Evolutionary conservation across 2,888 invertebrate species (phyloP).

Genomic region (Limnephilus lunatus): DNA sequence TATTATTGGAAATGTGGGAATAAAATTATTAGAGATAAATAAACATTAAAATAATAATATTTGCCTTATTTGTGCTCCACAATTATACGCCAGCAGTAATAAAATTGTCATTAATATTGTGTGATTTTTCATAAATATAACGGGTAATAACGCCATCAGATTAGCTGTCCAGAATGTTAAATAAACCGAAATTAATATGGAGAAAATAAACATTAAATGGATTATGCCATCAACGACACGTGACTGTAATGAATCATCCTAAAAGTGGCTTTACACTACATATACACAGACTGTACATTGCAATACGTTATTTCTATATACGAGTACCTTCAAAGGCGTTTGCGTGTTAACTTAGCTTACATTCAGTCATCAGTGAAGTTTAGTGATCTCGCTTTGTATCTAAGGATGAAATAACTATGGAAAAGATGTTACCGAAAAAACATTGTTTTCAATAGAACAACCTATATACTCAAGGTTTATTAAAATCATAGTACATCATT

Average conservation of each 20-base stretch:
- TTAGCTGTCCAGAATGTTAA: not conserved
- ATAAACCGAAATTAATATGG: conserved; percentile 22
- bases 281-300: not conserved
- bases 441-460: too few relatives aligned
- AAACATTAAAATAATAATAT: not conserved
- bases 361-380: not conserved
- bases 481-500: too few relatives aligned
- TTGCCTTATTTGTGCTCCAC: not conserved
- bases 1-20: too few relatives aligned
- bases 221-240: conserved; percentile 38
- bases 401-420: not conserved
- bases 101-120: not conserved
- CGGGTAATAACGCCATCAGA: not conserved
- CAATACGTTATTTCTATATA: not conserved
- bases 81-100: not conserved
- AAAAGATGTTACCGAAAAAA: not conserved
- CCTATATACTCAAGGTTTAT: too few relatives aligned
- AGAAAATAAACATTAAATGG: conserved; percentile 26
- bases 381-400: not conserved
- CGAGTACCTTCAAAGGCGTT: not conserved
- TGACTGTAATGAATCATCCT: conserved; percentile 18
- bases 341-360: conserved; percentile 24
- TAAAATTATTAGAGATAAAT: not conserved
- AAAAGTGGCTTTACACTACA: not conserved
- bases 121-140: not conserved